Evolutionary conservation across 1,140 invertebrate genomes (phyloP).

Genomic region (Drosophila miranda): DNA sequence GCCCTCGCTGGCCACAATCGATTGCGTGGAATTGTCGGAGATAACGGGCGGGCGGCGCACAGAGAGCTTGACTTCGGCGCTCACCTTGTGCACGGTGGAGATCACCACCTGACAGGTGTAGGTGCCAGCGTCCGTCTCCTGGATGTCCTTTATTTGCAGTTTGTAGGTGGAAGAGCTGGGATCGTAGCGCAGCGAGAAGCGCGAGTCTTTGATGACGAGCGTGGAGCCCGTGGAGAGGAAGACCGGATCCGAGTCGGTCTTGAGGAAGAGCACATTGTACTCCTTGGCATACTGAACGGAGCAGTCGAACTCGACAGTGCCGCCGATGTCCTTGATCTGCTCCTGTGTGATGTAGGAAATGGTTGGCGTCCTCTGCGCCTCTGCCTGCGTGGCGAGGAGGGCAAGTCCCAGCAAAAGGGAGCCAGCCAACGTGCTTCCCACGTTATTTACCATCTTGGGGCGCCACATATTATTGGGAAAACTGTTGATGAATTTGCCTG

Average conservation of each 20-base stretch:
- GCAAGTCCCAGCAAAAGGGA: constrained; percentile 34
- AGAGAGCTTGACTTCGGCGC: constrained; percentile 91
- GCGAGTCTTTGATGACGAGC: constrained; percentile 92
- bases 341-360: constrained; percentile 96
- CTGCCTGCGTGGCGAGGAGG: constrained; percentile 44
- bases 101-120: constrained; percentile 95
- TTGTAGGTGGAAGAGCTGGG: constrained; percentile 90
- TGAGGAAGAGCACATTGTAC: constrained; percentile 93
- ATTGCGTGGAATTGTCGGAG: constrained; percentile 95
- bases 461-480: constrained; percentile 44
- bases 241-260: constrained; percentile 83
- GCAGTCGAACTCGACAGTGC: constrained; percentile 93
- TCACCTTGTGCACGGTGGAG: constrained; percentile 89
- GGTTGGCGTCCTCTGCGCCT: constrained; percentile 91
- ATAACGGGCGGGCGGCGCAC: constrained; percentile 94
- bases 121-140: constrained; percentile 95
- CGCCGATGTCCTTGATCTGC: constrained; percentile 95
- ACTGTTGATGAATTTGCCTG: constrained; percentile 6
- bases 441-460: constrained; percentile 21
- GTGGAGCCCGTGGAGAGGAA: constrained; percentile 89
- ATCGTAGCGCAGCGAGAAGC: constrained; percentile 93
- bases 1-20: constrained; percentile 91
- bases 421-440: constrained; percentile 28
- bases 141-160: constrained; percentile 96
- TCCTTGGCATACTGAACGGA: constrained; percentile 94